Evolutionary conservation across 2,797 vertebrate genomes (phyloP).

Genomic region (Siniperca undulata): DNA sequence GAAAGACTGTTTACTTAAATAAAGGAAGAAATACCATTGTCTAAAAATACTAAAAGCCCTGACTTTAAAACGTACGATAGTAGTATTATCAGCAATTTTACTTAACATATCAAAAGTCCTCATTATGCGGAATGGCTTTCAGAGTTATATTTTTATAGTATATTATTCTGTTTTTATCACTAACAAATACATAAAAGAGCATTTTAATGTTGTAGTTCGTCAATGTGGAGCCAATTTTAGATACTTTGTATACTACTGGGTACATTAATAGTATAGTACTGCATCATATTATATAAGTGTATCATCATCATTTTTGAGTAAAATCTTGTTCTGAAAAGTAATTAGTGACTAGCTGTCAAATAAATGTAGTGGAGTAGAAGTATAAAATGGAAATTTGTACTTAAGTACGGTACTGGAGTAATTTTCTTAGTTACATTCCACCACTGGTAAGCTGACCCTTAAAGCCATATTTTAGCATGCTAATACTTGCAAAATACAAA

Average conservation of each 20-base stretch:
- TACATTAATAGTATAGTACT: background rate
- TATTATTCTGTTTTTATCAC: conserved; percentile 3
- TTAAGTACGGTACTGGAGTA: no score
- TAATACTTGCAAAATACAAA: background rate
- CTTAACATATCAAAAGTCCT: background rate
- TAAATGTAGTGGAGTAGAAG: background rate
- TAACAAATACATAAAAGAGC: background rate
- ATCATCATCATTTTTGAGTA: background rate
- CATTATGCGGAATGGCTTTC: background rate
- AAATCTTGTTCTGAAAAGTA: background rate
- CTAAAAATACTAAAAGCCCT: background rate
- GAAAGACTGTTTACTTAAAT: background rate
- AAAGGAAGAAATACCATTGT: background rate
- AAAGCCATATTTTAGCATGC: background rate
- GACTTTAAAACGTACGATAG: background rate
- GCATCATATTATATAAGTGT: background rate
- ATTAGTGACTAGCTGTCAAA: background rate
- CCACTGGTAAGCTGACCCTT: background rate
- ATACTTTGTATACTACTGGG: background rate
- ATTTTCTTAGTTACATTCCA: background rate
- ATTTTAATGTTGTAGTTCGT: background rate
- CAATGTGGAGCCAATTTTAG: background rate
- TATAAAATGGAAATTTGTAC: background rate
- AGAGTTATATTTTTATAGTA: background rate
- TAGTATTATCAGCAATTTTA: background rate